Conservation (phyloP, 92 coral and sea anemone species). For the Ricordea florida region DNA sequence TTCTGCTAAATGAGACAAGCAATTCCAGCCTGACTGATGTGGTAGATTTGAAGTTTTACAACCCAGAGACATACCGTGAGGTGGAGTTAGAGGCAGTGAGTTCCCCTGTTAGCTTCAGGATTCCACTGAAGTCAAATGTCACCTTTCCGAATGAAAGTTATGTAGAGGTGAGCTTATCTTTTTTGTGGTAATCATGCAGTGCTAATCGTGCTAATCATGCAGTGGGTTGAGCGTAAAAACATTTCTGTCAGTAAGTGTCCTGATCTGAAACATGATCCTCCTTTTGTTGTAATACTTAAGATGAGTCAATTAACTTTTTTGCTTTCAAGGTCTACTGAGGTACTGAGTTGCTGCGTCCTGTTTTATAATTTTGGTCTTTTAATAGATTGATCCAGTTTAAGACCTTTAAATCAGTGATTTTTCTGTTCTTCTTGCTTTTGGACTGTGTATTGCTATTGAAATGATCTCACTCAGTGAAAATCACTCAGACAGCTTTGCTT, state of each 20-base stretch:
- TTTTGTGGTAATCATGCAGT: neutral
- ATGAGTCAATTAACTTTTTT: too few species aligned
- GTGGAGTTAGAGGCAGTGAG: conserved; percentile 43
- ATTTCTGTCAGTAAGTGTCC: too few species aligned
- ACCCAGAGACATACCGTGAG: conserved; percentile 73
- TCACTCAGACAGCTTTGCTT: neutral
- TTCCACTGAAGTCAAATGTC: conserved; percentile 55
- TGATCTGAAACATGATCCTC: too few species aligned
- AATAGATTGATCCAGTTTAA: too few species aligned
- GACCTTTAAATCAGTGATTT: too few species aligned
- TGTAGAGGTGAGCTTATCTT: neutral
- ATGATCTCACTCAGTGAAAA: neutral
- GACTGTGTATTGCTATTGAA: neutral
- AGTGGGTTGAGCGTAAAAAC: neutral
- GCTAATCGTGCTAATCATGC: neutral
- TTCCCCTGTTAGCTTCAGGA: conserved; percentile 47
- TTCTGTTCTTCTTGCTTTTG: too few species aligned
- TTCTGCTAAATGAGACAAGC: conserved; percentile 31
- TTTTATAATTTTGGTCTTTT: too few species aligned
- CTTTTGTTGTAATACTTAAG: too few species aligned
- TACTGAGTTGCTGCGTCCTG: too few species aligned
- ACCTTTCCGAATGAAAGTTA: conserved; percentile 46
- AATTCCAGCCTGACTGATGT: conserved; percentile 65
- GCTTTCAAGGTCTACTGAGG: too few species aligned
- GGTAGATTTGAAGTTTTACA: conserved; percentile 72